Base-by-base conservation (phyloP, 2,888 invertebrate genomes). In the Euclidia mi region DNA sequence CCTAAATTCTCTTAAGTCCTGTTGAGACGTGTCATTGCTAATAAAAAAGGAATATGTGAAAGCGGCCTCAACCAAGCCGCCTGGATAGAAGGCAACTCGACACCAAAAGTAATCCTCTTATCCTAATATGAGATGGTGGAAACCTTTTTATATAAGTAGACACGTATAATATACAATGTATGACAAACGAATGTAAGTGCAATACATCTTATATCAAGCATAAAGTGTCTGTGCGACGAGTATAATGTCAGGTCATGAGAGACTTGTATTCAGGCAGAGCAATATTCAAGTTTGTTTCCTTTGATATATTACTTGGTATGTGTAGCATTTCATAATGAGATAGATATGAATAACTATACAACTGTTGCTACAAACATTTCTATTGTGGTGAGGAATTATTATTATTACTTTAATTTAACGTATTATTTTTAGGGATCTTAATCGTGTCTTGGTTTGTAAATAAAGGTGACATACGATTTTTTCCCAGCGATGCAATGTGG, bases 101-200 rank as follows among this genome's bases (percentile, higher is more conserved):
- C 85, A 82, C 84, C 80, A 72, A 64, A 69, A 67, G 67, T 88
- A 90, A 90, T 89, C 90, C 87, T 82, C 88, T 89, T 89, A 90
- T 76, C 83, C 84, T 84, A 83, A 89, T 84, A 86, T 81, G 81
- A 84, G 79, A 84, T 77, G 82, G 76, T 71, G 71, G 83, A 89
- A 87, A 83, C 84, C 85, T 82, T 84, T 85, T 82, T 74, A 78
- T 79, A 79, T 71, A 63, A 63, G 59, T 47, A 65, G 47, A 69
- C 64, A 74, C 71, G n/a, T n/a, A n/a, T n/a, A n/a, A 41, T 29
- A 48, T 49, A 55, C 35, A 50, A 11, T 32, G 11, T 29, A 37
- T 43, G 49, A 28, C 64, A 49, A 53, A 38, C 48, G 56, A 48
- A 71, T 71, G 56, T 71, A 58, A 68, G 61, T 64, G 65, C 67